Conservation (phyloP, 2,888 invertebrate species). For the Leistus spinibarbis region DNA sequence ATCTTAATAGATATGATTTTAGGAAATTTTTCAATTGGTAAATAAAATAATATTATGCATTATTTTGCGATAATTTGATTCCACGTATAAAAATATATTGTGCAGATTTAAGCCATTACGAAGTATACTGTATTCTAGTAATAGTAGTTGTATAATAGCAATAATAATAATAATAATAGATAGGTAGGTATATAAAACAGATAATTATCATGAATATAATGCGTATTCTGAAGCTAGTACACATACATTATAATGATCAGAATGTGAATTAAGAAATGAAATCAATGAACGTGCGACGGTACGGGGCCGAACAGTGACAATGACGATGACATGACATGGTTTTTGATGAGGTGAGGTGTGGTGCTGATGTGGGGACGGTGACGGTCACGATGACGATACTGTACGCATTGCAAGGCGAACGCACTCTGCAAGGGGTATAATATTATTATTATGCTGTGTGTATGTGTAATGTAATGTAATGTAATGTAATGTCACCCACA, state of each 20-base stretch:
- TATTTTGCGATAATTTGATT: slow-evolving; percentile 55
- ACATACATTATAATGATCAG: slow-evolving; percentile 20
- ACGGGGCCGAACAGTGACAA: background rate
- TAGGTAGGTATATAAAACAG: slow-evolving; percentile 24
- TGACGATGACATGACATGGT: background rate
- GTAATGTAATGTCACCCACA: background rate
- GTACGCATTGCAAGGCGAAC: background rate
- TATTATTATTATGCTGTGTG: background rate
- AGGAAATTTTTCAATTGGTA: slow-evolving; percentile 52
- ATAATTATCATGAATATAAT: slow-evolving; percentile 33
- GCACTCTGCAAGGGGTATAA: background rate
- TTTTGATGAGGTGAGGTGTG: background rate
- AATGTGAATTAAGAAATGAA: slow-evolving; percentile 10
- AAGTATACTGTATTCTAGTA: slow-evolving; percentile 37
- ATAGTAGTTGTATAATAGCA: slow-evolving; percentile 30
- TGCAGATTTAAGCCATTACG: slow-evolving; percentile 57
- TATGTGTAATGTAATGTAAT: no score
- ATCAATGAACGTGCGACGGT: background rate
- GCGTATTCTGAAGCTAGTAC: slow-evolving; percentile 28
- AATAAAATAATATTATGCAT: slow-evolving; percentile 57
- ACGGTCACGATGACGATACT: background rate
- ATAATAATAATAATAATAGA: slow-evolving; percentile 4
- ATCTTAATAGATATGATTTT: slow-evolving; percentile 56
- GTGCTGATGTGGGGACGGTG: background rate
- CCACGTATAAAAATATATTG: slow-evolving; percentile 60